Evolutionary conservation across 2,888 invertebrate genomes (phyloP).

Genomic region (Meiosimyza platycephala): DNA sequence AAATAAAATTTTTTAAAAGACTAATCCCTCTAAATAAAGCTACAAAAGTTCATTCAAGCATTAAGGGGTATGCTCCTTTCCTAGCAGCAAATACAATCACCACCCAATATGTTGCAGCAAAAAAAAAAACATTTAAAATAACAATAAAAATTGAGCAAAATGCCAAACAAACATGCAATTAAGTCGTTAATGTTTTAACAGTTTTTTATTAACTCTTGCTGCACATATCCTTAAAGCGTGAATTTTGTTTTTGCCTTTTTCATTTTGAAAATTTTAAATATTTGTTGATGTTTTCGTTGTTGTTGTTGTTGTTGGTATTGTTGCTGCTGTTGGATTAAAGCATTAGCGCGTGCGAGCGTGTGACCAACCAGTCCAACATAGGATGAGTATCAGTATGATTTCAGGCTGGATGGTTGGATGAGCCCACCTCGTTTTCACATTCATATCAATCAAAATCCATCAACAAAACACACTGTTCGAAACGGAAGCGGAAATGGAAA

Average conservation of each 20-base stretch:
- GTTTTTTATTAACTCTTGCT: conserved; percentile 48
- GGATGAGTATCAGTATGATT: not conserved
- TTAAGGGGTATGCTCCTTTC: not conserved
- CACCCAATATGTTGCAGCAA: not conserved
- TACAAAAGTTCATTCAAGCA: not conserved
- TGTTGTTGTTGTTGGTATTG: conserved; percentile 9
- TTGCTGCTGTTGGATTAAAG: conserved; percentile 57
- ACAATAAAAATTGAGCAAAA: conserved; percentile 47
- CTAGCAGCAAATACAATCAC: not conserved
- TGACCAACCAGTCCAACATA: conserved; percentile 38
- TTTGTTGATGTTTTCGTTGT: not conserved
- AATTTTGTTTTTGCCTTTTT: conserved; percentile 25
- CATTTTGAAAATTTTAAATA: not conserved
- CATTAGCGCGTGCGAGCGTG: conserved; percentile 57
- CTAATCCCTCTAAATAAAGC: not conserved
- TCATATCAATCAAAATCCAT: conserved; percentile 27
- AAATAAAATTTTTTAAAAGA: conserved; percentile 1
- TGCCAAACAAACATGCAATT: conserved; percentile 65
- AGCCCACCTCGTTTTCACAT: conserved; percentile 6
- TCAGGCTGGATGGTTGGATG: conserved; percentile 5
- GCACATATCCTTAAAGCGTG: conserved; percentile 49
- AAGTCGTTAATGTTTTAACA: conserved; percentile 67
- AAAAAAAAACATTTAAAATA: not conserved
- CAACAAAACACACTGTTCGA: conserved; percentile 12
- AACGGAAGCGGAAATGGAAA: conserved; percentile 48